These are phyloP conservation scores for Malaclemys terrapin DNA, from an alignment of 2,113 vertebrate species.

Conservation along the genomic window DNA sequence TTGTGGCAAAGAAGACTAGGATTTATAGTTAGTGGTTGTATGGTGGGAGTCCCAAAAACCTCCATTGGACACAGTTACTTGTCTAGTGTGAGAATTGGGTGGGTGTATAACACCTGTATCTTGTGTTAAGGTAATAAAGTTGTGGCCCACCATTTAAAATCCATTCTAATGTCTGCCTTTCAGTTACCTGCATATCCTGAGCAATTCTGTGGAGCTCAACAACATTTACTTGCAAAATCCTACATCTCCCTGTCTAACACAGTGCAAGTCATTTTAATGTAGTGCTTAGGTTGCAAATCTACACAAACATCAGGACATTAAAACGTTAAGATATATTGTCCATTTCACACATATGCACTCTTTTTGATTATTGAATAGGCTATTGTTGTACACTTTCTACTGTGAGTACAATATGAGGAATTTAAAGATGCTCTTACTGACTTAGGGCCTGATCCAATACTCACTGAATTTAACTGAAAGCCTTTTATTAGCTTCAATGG, in stretches of 20 bases:
- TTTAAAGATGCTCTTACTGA: background rate
- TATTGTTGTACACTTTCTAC: background rate
- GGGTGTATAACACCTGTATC: too few relatives aligned
- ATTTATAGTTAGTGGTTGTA: too few relatives aligned
- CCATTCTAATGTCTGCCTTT: too few relatives aligned
- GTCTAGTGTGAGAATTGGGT: too few relatives aligned
- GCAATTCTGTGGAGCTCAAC: background rate
- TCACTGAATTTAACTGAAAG: background rate
- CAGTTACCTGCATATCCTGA: too few relatives aligned
- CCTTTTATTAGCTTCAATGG: background rate
- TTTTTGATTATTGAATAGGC: background rate
- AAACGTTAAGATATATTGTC: background rate
- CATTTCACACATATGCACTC: background rate
- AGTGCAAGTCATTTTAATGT: background rate
- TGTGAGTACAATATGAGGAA: background rate
- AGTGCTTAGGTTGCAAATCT: background rate
- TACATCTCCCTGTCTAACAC: background rate
- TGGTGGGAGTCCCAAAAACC: too few relatives aligned
- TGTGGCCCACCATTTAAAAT: too few relatives aligned
- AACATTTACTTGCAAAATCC: background rate
- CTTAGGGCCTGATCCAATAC: background rate
- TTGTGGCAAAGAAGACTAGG: too few relatives aligned
- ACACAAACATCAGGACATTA: background rate
- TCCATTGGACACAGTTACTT: too few relatives aligned
- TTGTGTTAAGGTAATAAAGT: too few relatives aligned